Evolutionary conservation across 2,888 invertebrate species (phyloP), one percentile per base, ranked within the genome.

Genomic region (Rhynchonema sp.): DNA sequence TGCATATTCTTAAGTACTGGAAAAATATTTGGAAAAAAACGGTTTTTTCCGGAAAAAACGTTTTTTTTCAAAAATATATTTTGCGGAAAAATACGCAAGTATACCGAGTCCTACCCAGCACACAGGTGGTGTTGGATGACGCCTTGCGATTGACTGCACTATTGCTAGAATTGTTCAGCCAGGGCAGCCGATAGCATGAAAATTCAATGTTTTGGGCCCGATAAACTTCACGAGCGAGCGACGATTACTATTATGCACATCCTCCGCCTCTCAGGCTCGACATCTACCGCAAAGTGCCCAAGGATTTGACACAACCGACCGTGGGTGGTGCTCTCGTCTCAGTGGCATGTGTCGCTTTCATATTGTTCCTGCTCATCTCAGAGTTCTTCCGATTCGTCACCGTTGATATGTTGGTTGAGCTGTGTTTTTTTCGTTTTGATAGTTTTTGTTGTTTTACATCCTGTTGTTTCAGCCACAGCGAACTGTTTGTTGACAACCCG

Each of bases 271-370:
- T 26, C 68, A 80, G 80, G 67, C 75, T 80, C 62, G 80, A 80
- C 65, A 77, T 80, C 56, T 80, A 80, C 66, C 74, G 80, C n/a
- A 80, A 81, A 67, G 75, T 80, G 23, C 80, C 79, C 0, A 79
- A 80, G 66, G 80, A 81, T 68, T 71, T 80, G 61, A 80, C 80
- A 0, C 80, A 80, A 67, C 80, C 80, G 0, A 80, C 80, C 1
- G 64, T 76, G 1, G 75, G 79, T 20, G 80, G 80, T 46, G 79
- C 79, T 28, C 66, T 75, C 30, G 78, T 80, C 55, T 80, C 79
- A 17, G 69, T 80, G 23, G 66, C 70, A 64, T 79, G 79, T 64
- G 71, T 76, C 46, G 61, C 75, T 27, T 77, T 79, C 63, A 79
- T 80, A 62, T 55, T 70, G 9, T 73, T 75, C 61, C 72, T 80